Conservation (phyloP, 2,113 vertebrate genomes). For the Marmota monax region DNA sequence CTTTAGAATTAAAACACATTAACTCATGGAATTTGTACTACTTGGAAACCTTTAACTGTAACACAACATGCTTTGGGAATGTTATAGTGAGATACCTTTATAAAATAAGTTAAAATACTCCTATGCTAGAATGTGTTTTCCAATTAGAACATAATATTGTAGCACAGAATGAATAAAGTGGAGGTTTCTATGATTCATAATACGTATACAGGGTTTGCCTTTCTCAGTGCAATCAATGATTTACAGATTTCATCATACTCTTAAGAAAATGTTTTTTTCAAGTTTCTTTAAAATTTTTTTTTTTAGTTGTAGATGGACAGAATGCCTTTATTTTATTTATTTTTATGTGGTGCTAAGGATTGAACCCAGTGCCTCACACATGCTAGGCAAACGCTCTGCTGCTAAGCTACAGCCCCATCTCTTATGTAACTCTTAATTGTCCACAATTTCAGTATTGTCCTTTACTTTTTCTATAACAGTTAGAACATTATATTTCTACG, state of each 20-base stretch:
- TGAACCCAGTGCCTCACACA: too few relatives aligned
- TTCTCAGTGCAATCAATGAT: slow-evolving; percentile 74
- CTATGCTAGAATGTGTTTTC: slow-evolving; percentile 68
- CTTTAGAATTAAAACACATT: slow-evolving; percentile 82
- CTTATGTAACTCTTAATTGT: neutral
- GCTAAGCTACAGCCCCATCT: too few relatives aligned
- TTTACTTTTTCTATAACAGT: neutral
- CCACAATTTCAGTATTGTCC: neutral
- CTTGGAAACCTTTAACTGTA: slow-evolving; percentile 85
- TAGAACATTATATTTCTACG: neutral
- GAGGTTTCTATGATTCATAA: slow-evolving; percentile 68
- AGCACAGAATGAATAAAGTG: slow-evolving; percentile 67
- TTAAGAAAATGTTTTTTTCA: slow-evolving; percentile 7
- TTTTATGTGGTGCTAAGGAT: too few relatives aligned
- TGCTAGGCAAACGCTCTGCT: too few relatives aligned
- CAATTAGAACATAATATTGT: slow-evolving; percentile 66
- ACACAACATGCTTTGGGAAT: slow-evolving; percentile 83
- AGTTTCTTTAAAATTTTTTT: neutral
- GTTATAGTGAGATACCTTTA: slow-evolving; percentile 80
- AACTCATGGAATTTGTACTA: slow-evolving; percentile 91
- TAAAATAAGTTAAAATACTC: slow-evolving; percentile 76
- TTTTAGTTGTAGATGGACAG: too few relatives aligned
- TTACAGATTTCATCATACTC: slow-evolving; percentile 63
- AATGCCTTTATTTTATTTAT: too few relatives aligned
- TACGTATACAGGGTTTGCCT: slow-evolving; percentile 40